Evolutionary conservation across 2,888 invertebrate genomes (phyloP), one percentile per base, ranked within the genome.

Genomic region (Pachycephus smyrnensis): DNA sequence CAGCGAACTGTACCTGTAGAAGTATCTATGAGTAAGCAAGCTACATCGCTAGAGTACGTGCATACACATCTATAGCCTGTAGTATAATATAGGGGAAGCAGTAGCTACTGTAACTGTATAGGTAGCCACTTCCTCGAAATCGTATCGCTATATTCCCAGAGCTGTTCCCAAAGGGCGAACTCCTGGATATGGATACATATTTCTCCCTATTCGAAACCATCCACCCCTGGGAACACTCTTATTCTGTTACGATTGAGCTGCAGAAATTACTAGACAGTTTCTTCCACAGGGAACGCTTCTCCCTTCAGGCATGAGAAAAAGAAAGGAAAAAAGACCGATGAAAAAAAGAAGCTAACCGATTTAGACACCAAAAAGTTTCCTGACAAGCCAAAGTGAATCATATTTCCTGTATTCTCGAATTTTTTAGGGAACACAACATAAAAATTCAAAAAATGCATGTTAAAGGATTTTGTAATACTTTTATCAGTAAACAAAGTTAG

Each of bases 261-360:
- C 82, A 78, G 80, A 86, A 88, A 85, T 87, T 86, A 88, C 86
- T 85, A 85, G 85, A 81, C 84, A 80, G 82, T 83, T 83, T 83
- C 77, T 81, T 75, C 77, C 78, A 40, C 73, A 73, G 77, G 73
- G 75, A 77, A 82, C 76, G 81, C 74, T 80, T 80, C 79, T 80
- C 77, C 78, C 80, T 75, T 75, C 77, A 33, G 73, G 71, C 75
- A 30, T 73, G 69, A 73, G 40, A 32, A n/a, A 75, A 32, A 77
- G 40, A 55, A 76, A 76, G 33, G 12, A 31, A 75, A 71, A 6
- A 1, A 73, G 37, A 68, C 40, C 33, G 78, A 78, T 82, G 2
- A 55, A 55, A 23, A 40, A 23, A 23, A 33, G 40, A 55, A 55
- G 40, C 40, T 55, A 9, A 55, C 40, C 23, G 9, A 55, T 55